Percentiles rank a stretch among this genome's conserved stretches.
These are phyloP conservation scores for Morphnarchus princeps DNA, from an alignment of 2,113 vertebrate species.

Conservation along the genomic window DNA sequence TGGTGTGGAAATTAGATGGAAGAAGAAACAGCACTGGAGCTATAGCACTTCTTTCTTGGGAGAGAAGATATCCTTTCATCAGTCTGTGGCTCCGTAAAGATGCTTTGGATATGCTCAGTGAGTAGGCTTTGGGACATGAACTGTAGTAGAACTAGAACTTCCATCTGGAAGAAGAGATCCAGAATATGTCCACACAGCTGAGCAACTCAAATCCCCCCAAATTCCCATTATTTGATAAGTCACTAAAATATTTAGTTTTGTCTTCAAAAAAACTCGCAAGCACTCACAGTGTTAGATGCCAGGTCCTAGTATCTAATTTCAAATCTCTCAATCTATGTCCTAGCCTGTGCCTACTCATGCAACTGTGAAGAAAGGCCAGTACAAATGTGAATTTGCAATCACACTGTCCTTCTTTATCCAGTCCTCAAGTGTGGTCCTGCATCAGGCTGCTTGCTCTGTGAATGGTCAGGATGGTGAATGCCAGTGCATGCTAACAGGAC, in stretches of 20 bases:
- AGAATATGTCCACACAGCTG: not conserved
- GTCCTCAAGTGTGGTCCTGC: not conserved
- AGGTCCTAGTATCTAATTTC: not conserved
- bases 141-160: not conserved
- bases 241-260: not conserved
- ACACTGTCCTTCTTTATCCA: not conserved
- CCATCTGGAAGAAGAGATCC: not conserved
- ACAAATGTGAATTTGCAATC: not conserved
- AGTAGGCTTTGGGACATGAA: not conserved
- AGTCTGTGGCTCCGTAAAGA: not conserved
- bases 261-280: not conserved
- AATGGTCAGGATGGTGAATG: not conserved
- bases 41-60: not conserved
- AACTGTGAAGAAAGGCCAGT: not conserved
- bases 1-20: not conserved
- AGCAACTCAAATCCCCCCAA: not conserved
- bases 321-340: not conserved
- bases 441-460: not conserved
- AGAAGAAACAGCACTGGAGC: not conserved
- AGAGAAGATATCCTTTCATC: not conserved
- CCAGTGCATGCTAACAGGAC: not conserved
- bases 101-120: not conserved
- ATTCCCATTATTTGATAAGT: not conserved
- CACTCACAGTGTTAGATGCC: not conserved
- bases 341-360: not conserved